Conservation (phyloP, 2,113 vertebrate genomes). For the Rhinogobius similis region DNA sequence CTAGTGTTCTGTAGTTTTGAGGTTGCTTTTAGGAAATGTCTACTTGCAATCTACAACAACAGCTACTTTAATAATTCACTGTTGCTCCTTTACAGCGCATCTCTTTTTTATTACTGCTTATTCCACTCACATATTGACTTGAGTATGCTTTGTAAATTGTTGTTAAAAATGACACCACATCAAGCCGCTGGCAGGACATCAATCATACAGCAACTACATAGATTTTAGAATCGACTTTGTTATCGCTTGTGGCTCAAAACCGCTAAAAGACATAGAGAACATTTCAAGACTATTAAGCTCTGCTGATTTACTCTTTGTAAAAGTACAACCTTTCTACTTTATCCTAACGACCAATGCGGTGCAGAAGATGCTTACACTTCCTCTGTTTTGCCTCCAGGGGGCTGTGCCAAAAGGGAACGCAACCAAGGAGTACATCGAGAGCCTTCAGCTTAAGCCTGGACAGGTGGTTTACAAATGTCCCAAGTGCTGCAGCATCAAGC, state of each 20-base stretch:
- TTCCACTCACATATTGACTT: no score
- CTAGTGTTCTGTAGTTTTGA: no score
- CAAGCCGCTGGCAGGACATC: no score
- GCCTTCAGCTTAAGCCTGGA: conserved; percentile 95
- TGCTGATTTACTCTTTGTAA: not conserved
- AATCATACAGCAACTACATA: no score
- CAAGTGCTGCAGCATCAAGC: conserved; percentile 99
- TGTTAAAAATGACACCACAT: no score
- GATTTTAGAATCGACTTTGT: no score
- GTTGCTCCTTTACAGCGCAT: no score
- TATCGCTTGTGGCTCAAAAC: not conserved
- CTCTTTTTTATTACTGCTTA: no score
- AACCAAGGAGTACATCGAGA: conserved; percentile 98
- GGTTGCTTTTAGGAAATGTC: no score
- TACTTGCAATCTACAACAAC: no score
- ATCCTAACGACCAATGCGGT: conserved; percentile 4
- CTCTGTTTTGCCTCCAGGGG: conserved; percentile 77
- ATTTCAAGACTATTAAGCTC: not conserved
- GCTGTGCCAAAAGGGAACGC: conserved; percentile 98
- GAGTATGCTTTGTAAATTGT: no score
- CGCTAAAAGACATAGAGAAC: not conserved
- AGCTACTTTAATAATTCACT: no score
- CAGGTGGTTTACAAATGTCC: conserved; percentile 99
- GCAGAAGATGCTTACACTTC: not conserved
- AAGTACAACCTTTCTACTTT: not conserved